Conservation (phyloP, 2,113 vertebrate species). For the Phrynocephalus versicolor region DNA sequence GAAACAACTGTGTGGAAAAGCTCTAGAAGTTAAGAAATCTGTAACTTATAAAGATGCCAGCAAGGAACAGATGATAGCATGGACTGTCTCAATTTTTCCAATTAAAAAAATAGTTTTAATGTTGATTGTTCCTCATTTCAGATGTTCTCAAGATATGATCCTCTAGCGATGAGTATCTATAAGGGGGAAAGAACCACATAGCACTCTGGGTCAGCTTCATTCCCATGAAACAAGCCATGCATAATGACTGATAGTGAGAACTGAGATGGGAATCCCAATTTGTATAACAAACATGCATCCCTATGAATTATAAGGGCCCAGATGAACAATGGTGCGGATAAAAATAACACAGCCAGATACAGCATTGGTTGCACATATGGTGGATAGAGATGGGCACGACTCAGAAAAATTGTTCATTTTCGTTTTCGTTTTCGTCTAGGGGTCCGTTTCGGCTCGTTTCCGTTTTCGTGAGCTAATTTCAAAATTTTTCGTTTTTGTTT, state of each 20-base stretch:
- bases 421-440: too few relatives aligned
- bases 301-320: neutral
- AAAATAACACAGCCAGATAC: neutral
- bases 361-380: neutral
- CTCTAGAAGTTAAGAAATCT: neutral
- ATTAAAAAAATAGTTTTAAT: neutral
- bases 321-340: neutral
- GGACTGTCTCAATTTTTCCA: neutral
- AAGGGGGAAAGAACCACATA: neutral
- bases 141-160: neutral
- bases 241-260: neutral
- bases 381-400: too few relatives aligned
- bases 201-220: neutral
- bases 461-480: too few relatives aligned
- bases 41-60: slow-evolving; percentile 24
- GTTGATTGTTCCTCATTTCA: neutral
- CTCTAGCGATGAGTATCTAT: neutral
- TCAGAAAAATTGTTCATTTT: too few relatives aligned
- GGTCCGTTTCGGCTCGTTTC: too few relatives aligned
- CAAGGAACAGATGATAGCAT: slow-evolving; percentile 20
- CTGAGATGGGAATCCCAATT: neutral
- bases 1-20: neutral
- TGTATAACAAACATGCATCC: neutral
- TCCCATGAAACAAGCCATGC: neutral
- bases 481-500: too few relatives aligned